Percentiles rank a stretch among this genome's conserved stretches.
These are phyloP conservation scores for Mythimna loreyi DNA, from an alignment of 2,888 invertebrate genomes.

Conservation along the genomic window DNA sequence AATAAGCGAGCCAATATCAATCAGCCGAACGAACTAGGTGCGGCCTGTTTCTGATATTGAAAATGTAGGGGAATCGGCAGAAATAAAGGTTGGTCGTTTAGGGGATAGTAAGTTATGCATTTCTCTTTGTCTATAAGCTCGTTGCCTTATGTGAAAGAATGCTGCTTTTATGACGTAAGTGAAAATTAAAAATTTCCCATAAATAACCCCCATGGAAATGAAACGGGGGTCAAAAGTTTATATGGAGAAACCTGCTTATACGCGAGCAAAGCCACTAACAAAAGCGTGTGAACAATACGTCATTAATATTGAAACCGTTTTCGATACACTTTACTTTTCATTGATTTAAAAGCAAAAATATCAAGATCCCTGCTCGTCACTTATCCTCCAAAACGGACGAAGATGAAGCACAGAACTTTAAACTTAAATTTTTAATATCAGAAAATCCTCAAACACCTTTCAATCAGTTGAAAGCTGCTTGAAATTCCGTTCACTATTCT, in stretches of 20 bases:
- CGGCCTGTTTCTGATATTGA: conserved; percentile 53
- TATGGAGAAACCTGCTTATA: too few relatives aligned
- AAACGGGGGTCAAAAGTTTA: too few relatives aligned
- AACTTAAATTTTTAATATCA: conserved; percentile 24
- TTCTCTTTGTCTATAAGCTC: not conserved
- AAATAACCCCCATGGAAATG: too few relatives aligned
- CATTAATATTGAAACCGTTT: too few relatives aligned
- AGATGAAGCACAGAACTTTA: conserved; percentile 14
- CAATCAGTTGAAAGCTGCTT: conserved; percentile 53
- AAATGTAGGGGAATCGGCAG: conserved; percentile 40
- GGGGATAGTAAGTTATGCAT: conserved; percentile 6
- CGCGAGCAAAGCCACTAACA: too few relatives aligned
- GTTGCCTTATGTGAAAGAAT: too few relatives aligned
- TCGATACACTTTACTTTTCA: too few relatives aligned
- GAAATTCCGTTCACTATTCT: conserved; percentile 36
- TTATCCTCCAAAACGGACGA: not conserved
- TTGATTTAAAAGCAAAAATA: not conserved
- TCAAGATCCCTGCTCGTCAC: not conserved
- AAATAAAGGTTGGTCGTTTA: conserved; percentile 19
- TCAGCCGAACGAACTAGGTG: conserved; percentile 63
- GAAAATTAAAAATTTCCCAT: too few relatives aligned
- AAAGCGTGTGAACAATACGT: too few relatives aligned
- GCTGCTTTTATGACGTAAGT: too few relatives aligned
- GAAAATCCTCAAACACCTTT: conserved; percentile 30
- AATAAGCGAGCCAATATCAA: conserved; percentile 71